Evolutionary conservation across 2,888 invertebrate species (phyloP).

Genomic region (Tyria jacobaeae): DNA sequence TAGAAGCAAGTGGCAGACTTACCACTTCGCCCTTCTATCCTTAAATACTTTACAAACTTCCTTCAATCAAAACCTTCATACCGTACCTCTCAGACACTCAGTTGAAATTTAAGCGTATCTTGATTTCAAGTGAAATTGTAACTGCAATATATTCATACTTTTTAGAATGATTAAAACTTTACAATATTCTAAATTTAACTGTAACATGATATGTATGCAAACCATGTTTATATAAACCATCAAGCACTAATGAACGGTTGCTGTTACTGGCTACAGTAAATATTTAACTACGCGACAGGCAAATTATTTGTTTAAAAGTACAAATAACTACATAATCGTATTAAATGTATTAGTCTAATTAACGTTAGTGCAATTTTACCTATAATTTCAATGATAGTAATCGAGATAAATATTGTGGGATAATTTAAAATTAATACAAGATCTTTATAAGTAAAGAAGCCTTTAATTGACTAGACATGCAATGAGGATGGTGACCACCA

Average conservation of each 20-base stretch:
- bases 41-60: no score
- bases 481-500: no score
- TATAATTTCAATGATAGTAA: slow-evolving; percentile 9
- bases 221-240: slow-evolving; percentile 41
- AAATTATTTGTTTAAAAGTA: slow-evolving; percentile 33
- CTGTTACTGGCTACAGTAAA: slow-evolving; percentile 20
- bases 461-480: background rate
- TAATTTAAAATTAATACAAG: background rate
- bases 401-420: background rate
- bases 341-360: slow-evolving; percentile 11
- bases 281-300: slow-evolving; percentile 19
- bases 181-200: background rate
- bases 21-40: no score
- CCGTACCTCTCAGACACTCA: no score
- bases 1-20: no score
- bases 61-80: no score
- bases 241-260: slow-evolving; percentile 37
- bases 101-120: no score
- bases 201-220: slow-evolving; percentile 34
- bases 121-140: no score
- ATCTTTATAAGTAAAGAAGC: no score
- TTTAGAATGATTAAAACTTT: background rate
- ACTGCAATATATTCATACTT: background rate
- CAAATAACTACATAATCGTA: no score
- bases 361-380: slow-evolving; percentile 10